Evolutionary conservation across 2,797 vertebrate species (phyloP).

Genomic region (Linurgus olivaceus): DNA sequence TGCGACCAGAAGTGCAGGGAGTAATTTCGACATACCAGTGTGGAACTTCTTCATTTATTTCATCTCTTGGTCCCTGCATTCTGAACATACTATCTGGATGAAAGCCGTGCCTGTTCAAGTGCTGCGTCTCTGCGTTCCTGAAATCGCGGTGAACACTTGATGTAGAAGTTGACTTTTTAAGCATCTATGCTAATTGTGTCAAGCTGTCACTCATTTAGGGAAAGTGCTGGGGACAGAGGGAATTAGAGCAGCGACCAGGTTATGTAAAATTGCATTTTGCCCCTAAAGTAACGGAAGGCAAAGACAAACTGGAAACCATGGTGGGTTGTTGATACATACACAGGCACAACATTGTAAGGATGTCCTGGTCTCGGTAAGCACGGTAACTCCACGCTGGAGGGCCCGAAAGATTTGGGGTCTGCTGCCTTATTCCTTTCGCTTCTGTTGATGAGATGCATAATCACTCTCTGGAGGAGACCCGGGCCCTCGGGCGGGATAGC

Average conservation of each 20-base stretch:
- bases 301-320: background rate
- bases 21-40: background rate
- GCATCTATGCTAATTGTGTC: background rate
- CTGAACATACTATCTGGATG: no score
- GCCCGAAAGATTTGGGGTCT: background rate
- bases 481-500: background rate
- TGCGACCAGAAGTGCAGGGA: background rate
- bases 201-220: background rate
- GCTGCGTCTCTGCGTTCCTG: background rate
- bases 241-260: background rate
- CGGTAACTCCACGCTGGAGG: fast-evolving
- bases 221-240: background rate
- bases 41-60: background rate
- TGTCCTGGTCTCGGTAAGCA: background rate
- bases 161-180: background rate
- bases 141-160: background rate
- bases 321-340: background rate
- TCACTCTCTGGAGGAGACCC: background rate
- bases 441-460: background rate
- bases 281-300: background rate
- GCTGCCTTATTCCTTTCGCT: background rate
- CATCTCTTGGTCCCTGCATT: background rate
- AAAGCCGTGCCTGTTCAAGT: background rate
- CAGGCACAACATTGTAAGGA: fast-evolving
- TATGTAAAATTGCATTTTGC: background rate